Evolutionary conservation across 2,113 vertebrate species (phyloP).

Genomic region (Cariama cristata): DNA sequence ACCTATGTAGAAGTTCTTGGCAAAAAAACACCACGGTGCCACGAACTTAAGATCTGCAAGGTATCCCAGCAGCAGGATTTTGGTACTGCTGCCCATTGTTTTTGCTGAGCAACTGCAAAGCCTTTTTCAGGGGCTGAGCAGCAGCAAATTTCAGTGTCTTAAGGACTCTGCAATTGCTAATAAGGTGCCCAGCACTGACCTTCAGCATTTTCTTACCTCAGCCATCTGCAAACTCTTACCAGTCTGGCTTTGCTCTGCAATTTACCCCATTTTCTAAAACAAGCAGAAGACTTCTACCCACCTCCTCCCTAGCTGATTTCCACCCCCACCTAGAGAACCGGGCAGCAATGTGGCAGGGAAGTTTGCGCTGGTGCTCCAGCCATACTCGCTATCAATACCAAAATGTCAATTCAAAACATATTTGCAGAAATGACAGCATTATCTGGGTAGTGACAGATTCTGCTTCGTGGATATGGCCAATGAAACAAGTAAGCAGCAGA

Average conservation of each 20-base stretch:
- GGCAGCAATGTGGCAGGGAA: background rate
- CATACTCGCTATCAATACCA: background rate
- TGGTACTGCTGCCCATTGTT: background rate
- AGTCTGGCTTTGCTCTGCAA: background rate
- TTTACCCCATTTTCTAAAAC: background rate
- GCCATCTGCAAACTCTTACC: fast-evolving
- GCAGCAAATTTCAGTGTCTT: background rate
- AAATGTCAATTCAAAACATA: background rate
- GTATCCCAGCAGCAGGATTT: background rate
- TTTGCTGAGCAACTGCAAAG: background rate
- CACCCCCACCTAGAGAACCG: background rate
- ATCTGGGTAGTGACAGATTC: constrained; percentile 1
- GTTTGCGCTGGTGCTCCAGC: background rate
- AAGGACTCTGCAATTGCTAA: background rate
- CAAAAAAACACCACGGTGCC: background rate
- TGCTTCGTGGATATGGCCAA: background rate
- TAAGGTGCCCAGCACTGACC: background rate
- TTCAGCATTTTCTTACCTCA: background rate
- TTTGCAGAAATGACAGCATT: background rate
- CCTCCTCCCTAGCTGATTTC: background rate
- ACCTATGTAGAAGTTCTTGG: background rate
- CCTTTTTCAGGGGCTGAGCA: background rate
- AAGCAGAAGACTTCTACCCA: background rate
- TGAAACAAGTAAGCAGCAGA: background rate
- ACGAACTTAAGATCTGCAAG: background rate